Base-by-base conservation (phyloP, 2,888 invertebrate species). In the Idaea straminata region DNA sequence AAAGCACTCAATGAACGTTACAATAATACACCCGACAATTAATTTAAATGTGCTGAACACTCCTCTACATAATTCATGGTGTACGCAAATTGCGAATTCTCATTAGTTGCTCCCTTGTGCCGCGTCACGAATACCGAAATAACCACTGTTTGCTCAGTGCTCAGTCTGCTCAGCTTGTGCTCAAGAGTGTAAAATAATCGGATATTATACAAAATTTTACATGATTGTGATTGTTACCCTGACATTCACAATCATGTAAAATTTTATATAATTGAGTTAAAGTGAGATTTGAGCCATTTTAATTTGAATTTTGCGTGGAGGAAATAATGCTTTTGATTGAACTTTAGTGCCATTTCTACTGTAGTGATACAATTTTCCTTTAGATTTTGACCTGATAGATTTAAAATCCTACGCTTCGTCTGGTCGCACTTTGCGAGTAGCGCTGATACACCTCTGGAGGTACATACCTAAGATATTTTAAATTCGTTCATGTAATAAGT, bases 101-200 rank as follows among this genome's bases (percentile, higher is more conserved):
- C 71, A 72, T 73, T 73, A 69, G 62, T 63, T 59, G 60, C 61
- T 69, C 71, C 67, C 69, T 73, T 72, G 70, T 72, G 72, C 66
- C 66, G 62, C 59, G 73, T 68, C 70, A 70, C 69, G 71, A 62
- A 69, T 67, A 65, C 61, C 63, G 62, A 70, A 66, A 69, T 69
- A 72, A 68, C 66, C 70, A 70, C 47, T 10, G 61, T 61, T 16
- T 59, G 57, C 25, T 62, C 57, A 57, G 59, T 59, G 35, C 47
- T 47, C 47, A 47, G 10, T 47, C 5, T 47, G 47, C 47, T 47
- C 47, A 47, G 13, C 36, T 36, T 36, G 36, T 36, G 10, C 47
- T 47, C 47, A 47, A 47, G 47, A 47, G 47, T 13, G 10, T 13
- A 10, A 47, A 47, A 47, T 47, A 47, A 47, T 47, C 7, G 47